A percentile compares a stretch with the other conserved stretches of the same genome.
phyloP scores from a whole-genome alignment of 2,888 invertebrate genomes.

The Pseudococcus viburni region DNA sequence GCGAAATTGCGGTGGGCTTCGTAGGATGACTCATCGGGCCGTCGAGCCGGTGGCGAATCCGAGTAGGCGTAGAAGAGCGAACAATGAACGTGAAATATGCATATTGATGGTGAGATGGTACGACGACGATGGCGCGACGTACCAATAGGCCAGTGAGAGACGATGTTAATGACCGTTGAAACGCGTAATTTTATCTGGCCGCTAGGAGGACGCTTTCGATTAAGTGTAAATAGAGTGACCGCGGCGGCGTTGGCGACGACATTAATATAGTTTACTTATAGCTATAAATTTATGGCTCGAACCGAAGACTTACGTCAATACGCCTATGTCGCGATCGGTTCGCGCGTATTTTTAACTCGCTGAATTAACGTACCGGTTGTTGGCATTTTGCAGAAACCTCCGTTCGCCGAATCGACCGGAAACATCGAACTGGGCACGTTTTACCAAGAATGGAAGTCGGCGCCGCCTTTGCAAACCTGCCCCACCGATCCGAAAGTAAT shows the following conservation, averaged over 20 bases:
- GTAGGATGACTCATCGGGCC: not conserved
- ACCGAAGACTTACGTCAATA: not conserved
- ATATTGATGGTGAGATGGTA: not conserved
- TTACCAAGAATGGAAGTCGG: conserved; percentile 84
- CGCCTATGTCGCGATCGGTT: not conserved
- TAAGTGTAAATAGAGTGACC: not conserved
- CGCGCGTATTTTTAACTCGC: not conserved
- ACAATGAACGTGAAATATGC: not conserved
- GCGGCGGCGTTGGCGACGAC: not conserved
- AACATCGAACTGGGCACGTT: conserved; percentile 84
- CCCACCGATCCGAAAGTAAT: conserved; percentile 73
- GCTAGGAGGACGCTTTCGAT: not conserved
- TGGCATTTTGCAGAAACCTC: conserved; percentile 79
- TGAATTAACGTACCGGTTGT: conserved; percentile 8
- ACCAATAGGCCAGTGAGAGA: not conserved
- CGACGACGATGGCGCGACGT: not conserved
- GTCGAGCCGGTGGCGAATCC: not conserved
- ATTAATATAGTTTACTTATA: not conserved
- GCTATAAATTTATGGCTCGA: not conserved
- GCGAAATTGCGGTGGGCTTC: not conserved
- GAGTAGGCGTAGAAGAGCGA: not conserved
- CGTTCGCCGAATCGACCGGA: conserved; percentile 82
- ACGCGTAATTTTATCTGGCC: not conserved
- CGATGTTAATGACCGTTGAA: not conserved
- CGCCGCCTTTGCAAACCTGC: conserved; percentile 76